Evolutionary conservation across 2,888 invertebrate species (phyloP).

Genomic region (Perizoma flavofasciatum): DNA sequence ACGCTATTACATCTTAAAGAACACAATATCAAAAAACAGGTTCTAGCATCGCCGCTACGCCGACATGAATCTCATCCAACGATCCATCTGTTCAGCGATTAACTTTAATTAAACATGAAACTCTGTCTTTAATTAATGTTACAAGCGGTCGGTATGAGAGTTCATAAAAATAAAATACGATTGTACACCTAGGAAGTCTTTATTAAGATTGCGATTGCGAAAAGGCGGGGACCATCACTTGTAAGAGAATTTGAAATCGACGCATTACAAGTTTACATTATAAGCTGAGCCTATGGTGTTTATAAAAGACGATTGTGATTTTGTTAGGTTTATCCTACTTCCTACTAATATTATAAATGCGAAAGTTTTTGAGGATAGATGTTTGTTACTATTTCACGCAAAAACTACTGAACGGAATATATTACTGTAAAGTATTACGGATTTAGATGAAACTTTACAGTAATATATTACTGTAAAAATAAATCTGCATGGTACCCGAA

Average conservation of each 20-base stretch:
- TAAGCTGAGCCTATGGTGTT: conserved; percentile 9
- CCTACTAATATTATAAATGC: too few relatives aligned
- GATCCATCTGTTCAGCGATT: conserved; percentile 64
- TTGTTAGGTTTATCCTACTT: too few relatives aligned
- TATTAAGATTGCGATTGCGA: conserved; percentile 81
- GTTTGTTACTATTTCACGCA: too few relatives aligned
- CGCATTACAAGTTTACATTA: conserved; percentile 67
- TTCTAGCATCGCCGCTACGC: conserved; percentile 31
- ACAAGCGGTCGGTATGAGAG: conserved; percentile 54
- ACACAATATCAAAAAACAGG: conserved; percentile 29
- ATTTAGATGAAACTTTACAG: too few relatives aligned
- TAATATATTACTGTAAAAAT: too few relatives aligned
- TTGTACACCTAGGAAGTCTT: conserved; percentile 79
- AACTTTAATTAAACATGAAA: conserved; percentile 80
- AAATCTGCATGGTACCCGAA: too few relatives aligned
- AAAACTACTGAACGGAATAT: too few relatives aligned
- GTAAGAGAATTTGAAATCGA: conserved; percentile 77
- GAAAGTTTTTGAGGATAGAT: too few relatives aligned
- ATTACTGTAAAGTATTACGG: too few relatives aligned
- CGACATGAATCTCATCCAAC: conserved; percentile 55
- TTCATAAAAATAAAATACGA: conserved; percentile 73
- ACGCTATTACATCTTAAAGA: conserved; percentile 12
- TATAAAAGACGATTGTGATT: too few relatives aligned
- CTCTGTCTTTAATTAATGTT: conserved; percentile 75
- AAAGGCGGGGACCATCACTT: conserved; percentile 73